These are phyloP conservation scores for Kryphioiulus occultus DNA, from an alignment of 2,888 invertebrate genomes.

Conservation along the genomic window DNA sequence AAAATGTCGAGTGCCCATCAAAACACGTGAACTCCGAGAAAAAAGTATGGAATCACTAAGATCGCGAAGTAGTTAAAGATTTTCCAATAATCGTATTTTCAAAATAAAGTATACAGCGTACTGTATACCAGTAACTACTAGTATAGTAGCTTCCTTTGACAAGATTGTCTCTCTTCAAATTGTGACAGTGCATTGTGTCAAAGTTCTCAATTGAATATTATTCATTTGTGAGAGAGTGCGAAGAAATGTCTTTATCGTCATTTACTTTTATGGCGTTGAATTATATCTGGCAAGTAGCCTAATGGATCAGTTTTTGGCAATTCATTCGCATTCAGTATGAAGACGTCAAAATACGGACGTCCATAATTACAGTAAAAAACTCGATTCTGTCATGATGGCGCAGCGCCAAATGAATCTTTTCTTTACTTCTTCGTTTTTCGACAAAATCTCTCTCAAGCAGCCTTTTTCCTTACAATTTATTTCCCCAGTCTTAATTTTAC, in stretches of 20 bases:
- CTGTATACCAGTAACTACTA: too few species aligned
- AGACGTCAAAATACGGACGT: neutral
- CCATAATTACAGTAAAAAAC: conserved; percentile 21
- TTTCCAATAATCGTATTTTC: too few species aligned
- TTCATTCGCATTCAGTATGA: neutral
- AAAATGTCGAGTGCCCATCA: too few species aligned
- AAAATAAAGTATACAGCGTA: too few species aligned
- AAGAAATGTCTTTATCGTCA: neutral
- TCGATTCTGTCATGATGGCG: neutral
- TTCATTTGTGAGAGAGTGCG: neutral
- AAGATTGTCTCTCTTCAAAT: neutral
- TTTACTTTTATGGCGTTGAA: conserved; percentile 27
- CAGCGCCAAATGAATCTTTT: neutral
- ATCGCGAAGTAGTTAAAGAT: too few species aligned
- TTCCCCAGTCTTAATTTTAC: neutral
- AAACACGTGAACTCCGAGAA: too few species aligned
- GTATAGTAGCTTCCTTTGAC: too few species aligned
- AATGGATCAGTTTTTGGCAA: conserved; percentile 30
- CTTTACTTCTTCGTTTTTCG: neutral
- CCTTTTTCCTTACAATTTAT: neutral
- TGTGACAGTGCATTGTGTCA: neutral
- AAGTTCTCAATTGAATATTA: neutral
- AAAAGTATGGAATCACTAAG: too few species aligned
- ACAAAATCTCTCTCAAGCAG: neutral
- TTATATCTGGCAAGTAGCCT: conserved; percentile 35